Conservation (phyloP, 2,888 invertebrate genomes). For the Cerastis leucographa region DNA sequence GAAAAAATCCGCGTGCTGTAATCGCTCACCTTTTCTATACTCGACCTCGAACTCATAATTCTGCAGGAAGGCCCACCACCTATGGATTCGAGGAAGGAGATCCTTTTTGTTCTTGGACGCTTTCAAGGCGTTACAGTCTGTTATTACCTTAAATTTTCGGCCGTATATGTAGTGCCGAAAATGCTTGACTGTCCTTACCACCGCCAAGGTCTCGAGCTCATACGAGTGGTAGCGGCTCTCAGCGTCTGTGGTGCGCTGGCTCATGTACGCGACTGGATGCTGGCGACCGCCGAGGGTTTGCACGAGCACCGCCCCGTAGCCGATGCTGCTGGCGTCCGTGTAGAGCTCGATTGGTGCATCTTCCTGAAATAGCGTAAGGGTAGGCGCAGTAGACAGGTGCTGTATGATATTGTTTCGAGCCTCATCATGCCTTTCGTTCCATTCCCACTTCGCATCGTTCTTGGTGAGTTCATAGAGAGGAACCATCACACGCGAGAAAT, state of each 20-base stretch:
- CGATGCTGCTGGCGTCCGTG: conserved; percentile 16
- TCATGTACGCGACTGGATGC: conserved; percentile 24
- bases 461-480: conserved; percentile 23
- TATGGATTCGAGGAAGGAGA: conserved; percentile 14
- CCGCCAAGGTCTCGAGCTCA: conserved; percentile 32
- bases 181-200: conserved; percentile 30
- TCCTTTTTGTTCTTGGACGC: conserved; percentile 17
- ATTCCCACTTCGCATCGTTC: conserved; percentile 6
- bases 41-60: conserved; percentile 23
- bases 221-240: conserved; percentile 36
- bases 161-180: conserved; percentile 65
- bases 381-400: conserved; percentile 15
- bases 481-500: conserved; percentile 15
- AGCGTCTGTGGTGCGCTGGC: conserved; percentile 19
- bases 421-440: conserved; percentile 1
- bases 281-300: conserved; percentile 17
- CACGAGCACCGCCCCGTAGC: conserved; percentile 2
- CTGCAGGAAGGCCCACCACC: conserved; percentile 20
- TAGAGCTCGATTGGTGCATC: conserved; percentile 6
- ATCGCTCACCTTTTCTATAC: conserved; percentile 15
- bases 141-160: conserved; percentile 25
- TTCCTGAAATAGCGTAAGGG: conserved; percentile 24
- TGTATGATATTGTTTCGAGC: conserved; percentile 3
- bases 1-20: conserved; percentile 23
- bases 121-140: conserved; percentile 16